Base-by-base conservation (phyloP, 2,113 vertebrate species). In the Tursiops truncatus region DNA sequence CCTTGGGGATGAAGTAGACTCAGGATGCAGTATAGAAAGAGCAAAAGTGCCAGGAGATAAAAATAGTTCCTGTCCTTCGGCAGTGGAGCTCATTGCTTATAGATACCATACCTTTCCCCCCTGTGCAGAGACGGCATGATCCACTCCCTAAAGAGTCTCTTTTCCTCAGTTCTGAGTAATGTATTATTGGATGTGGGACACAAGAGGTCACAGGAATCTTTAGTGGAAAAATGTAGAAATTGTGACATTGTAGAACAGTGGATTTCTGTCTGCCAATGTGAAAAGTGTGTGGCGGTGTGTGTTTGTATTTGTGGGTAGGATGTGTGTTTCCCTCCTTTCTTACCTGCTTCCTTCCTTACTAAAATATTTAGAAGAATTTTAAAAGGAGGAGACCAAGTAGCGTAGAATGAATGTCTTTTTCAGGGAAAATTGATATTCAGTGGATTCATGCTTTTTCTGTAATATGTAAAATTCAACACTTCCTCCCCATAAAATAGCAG, bases 351-450 rank as follows among this genome's bases (percentile, higher is more conserved):
- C 13, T 82, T 47, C 60, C 67, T 89, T 85, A 81, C 67, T 82
- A 88, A 96, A 94, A 83, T 86, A 68, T 86, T 82, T 88, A 33
- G 63, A 92, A 85, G 71, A 84, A 94, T 73, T 89, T 94, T 63
- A 28, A 70, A 79, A 94, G 25, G 50, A 3, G 4, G 47, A 80
- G 23, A 60, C 56, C 9, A 93, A 53, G 8, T 76, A 74, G 9
- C 5, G 33, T 79, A 38, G 79, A 67, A 92, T 89, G 4, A 84
- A 90, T 92, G 1, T 62, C 4, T 80, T 89, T 74, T 96, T 74
- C 26, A 86, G 33, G 14, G 23, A 93, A 95, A 94, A 94, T 93
- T 82, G 94, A 70, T 84, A 86, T 73, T 93, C 26, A 89, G 8
- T 33, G 1, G 31, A 63, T 83, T 73, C 7, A 58, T 71, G 36